These are phyloP conservation scores for Gobio gobio DNA, from an alignment of 2,113 vertebrate genomes.

Conservation along the genomic window DNA sequence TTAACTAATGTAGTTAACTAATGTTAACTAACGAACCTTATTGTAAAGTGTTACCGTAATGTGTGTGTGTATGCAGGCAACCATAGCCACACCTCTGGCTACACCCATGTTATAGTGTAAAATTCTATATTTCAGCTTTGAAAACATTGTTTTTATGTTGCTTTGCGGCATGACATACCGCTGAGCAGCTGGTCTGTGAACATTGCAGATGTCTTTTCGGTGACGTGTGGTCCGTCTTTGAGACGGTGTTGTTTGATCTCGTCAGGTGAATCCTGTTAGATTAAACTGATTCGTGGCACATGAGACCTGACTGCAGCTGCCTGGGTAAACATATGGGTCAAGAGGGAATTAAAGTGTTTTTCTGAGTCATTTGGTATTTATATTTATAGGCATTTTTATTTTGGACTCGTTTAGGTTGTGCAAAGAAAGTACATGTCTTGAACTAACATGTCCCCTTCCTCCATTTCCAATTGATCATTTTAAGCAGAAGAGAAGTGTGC, in stretches of 20 bases:
- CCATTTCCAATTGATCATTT: neutral
- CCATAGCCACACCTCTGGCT: neutral
- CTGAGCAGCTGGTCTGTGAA: neutral
- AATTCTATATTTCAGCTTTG: neutral
- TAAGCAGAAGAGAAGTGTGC: neutral
- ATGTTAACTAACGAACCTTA: too few relatives aligned
- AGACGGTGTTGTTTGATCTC: conserved; percentile 10
- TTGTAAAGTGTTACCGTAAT: too few relatives aligned
- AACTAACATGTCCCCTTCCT: conserved; percentile 18
- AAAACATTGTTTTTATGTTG: neutral
- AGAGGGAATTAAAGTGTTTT: neutral
- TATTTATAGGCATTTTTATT: neutral
- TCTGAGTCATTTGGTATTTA: neutral
- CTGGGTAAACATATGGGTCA: neutral
- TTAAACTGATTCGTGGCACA: conserved; percentile 21
- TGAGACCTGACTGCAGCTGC: neutral
- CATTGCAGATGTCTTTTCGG: neutral
- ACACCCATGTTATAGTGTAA: neutral
- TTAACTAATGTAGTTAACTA: too few relatives aligned
- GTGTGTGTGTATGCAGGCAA: neutral
- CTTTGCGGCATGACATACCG: neutral
- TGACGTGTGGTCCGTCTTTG: neutral
- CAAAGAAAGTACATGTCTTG: neutral
- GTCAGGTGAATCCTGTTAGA: conserved; percentile 37
- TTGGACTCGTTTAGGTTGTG: neutral